A percentile compares a stretch with the other conserved stretches of the same genome.
These are phyloP conservation scores for Xylophagus ater DNA, from an alignment of 2,888 invertebrate species.

Conservation along the genomic window DNA sequence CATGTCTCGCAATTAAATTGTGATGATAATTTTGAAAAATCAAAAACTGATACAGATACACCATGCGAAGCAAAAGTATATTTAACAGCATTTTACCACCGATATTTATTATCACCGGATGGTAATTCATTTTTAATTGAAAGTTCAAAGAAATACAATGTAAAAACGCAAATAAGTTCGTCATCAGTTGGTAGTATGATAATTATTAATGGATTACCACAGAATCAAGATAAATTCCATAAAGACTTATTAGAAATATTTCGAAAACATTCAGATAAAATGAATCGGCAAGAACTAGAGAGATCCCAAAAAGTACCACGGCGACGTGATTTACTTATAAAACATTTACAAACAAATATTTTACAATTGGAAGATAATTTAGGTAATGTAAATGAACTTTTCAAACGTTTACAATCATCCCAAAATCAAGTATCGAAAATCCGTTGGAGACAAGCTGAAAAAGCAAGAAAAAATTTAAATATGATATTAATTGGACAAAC, in stretches of 20 bases:
- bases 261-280: constrained; percentile 23
- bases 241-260: constrained; percentile 39
- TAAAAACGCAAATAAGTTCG: constrained; percentile 30
- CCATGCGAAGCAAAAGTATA: constrained; percentile 41
- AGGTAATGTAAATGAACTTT: constrained; percentile 43
- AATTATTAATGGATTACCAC: constrained; percentile 42
- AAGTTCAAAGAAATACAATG: constrained; percentile 32
- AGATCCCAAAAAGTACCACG: constrained; percentile 30
- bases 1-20: constrained; percentile 4
- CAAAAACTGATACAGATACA: constrained; percentile 18
- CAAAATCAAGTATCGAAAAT: constrained; percentile 41
- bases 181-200: constrained; percentile 40
- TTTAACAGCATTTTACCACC: constrained; percentile 41
- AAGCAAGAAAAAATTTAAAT: constrained; percentile 42
- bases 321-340: constrained; percentile 29
- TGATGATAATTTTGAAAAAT: constrained; percentile 2
- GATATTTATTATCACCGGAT: constrained; percentile 40
- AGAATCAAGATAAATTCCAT: constrained; percentile 45
- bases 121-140: constrained; percentile 41
- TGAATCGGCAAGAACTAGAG: constrained; percentile 24
- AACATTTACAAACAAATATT: constrained; percentile 31
- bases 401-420: constrained; percentile 38
- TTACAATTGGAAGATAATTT: constrained; percentile 32
- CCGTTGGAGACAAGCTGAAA: constrained; percentile 38
- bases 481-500: constrained; percentile 50